A percentile compares a stretch with the other conserved stretches of the same genome.
phyloP scores from a whole-genome alignment of 1,140 invertebrate species.

The Tetragonula clypearis region DNA sequence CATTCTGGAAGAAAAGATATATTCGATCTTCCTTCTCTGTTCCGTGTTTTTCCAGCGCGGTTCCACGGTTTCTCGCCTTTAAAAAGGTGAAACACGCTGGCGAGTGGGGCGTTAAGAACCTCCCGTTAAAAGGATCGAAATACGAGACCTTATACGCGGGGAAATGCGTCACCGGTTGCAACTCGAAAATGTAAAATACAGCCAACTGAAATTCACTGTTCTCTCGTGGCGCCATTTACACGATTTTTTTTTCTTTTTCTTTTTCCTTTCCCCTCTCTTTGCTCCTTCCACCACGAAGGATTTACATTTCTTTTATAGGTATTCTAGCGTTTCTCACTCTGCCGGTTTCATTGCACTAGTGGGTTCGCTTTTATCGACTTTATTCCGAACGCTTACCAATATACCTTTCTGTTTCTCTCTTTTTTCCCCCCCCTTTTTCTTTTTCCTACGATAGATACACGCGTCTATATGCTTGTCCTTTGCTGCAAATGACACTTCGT shows the following conservation, averaged over 20 bases:
- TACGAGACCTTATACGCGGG: constrained; percentile 7
- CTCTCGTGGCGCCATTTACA: neutral
- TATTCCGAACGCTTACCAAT: neutral
- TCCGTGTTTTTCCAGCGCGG: neutral
- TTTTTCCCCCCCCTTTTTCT: no score
- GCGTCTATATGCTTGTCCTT: no score
- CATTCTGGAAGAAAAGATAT: neutral
- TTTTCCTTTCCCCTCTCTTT: no score
- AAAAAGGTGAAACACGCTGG: constrained; percentile 18
- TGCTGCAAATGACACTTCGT: no score
- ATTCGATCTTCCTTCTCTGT: neutral
- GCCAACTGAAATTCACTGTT: constrained; percentile 29
- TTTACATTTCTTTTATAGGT: constrained; percentile 23
- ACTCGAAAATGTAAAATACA: constrained; percentile 44
- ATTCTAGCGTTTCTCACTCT: neutral
- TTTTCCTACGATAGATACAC: no score
- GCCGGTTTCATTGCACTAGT: no score
- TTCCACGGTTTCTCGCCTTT: neutral
- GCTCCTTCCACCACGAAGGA: neutral
- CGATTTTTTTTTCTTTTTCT: constrained; percentile 37
- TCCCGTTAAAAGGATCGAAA: constrained; percentile 22
- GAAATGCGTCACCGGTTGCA: constrained; percentile 20
- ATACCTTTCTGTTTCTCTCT: no score
- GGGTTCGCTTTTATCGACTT: neutral
- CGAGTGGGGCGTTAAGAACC: neutral